Base-by-base conservation (phyloP, 2,888 invertebrate genomes). In the Leucophenga montana region DNA sequence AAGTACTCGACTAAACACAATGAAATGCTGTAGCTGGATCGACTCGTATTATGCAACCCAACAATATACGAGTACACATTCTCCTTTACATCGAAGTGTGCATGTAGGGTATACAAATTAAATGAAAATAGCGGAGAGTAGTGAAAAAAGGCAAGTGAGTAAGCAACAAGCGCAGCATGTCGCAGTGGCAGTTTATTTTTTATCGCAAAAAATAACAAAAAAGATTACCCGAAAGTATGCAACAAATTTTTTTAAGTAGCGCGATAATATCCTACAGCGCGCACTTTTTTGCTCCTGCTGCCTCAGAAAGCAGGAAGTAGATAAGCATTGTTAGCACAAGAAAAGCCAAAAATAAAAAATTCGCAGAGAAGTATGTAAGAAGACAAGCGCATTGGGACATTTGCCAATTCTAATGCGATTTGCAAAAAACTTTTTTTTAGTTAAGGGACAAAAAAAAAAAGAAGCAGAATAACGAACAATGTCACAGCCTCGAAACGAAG, bases 381-480 rank as follows among this genome's bases (percentile, higher is more conserved):
- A 77, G 78, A 79, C 78, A 83, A 86, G 84, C 82, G 86, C 86
- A 85, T 83, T 86, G 88, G 88, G 87, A 86, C 83, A 83, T 78
- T 82, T 85, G 88, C 87, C 87, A 88, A 88, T 84, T 86, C 84
- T 85, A 87, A 87, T 88, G 85, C 83, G 84, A 85, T 85, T 86
- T 80, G 76, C 77, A 77, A 8, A 33, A 39, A 39, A 39, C 8
- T 82, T 80, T 84, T 83, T 70, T 54, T 68, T n/a, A n/a, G 27
- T 27, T 70, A 53, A 66, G 77, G 77, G 69, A 66, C 71, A 75
- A 73, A 73, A 70, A 72, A 44, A 74, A 72, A 72, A 27, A 66
- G 70, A 66, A 70, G 54, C 57, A 68, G 54, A 61, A 18, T 74
- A 70, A 65, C 67, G 59, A 31, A 39, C 46, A 16, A 22, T 20